Evolutionary conservation across 1,140 invertebrate species (phyloP).

Genomic region (Pomacea maculata): DNA sequence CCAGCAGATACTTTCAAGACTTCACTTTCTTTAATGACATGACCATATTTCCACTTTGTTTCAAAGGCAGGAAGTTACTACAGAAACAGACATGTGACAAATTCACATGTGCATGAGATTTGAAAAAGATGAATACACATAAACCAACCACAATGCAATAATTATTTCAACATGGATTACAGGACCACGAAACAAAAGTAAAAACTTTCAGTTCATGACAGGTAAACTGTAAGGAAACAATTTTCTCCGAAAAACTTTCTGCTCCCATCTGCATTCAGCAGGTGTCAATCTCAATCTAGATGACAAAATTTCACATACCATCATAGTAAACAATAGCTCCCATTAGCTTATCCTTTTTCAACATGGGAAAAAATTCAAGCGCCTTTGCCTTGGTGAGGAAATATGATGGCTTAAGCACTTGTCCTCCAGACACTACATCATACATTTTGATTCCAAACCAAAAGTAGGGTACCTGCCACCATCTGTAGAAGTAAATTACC

Average conservation of each 20-base stretch:
- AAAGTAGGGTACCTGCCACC: constrained; percentile 99
- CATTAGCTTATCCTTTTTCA: constrained; percentile 87
- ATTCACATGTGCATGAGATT: not conserved
- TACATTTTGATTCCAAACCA: constrained; percentile 99
- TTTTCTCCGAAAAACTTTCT: too few relatives aligned
- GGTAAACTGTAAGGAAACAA: too few relatives aligned
- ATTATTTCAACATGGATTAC: not conserved
- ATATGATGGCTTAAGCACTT: constrained; percentile 95
- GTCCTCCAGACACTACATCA: constrained; percentile 94
- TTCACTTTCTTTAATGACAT: too few relatives aligned
- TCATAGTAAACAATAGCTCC: constrained; percentile 99
- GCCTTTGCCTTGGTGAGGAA: constrained; percentile 92
- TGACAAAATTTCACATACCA: constrained; percentile 73
- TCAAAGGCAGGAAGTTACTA: not conserved
- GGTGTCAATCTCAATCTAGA: not conserved
- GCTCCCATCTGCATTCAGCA: too few relatives aligned
- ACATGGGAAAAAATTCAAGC: constrained; percentile 97
- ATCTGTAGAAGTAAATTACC: constrained; percentile 70
- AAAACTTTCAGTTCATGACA: too few relatives aligned
- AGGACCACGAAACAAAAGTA: too few relatives aligned
- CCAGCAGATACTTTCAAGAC: too few relatives aligned
- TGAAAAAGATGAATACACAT: not conserved
- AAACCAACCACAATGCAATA: not conserved
- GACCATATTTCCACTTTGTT: too few relatives aligned
- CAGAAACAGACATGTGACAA: not conserved